Conservation (phyloP, 2,888 invertebrate genomes). For the Coecobrya sp. region DNA sequence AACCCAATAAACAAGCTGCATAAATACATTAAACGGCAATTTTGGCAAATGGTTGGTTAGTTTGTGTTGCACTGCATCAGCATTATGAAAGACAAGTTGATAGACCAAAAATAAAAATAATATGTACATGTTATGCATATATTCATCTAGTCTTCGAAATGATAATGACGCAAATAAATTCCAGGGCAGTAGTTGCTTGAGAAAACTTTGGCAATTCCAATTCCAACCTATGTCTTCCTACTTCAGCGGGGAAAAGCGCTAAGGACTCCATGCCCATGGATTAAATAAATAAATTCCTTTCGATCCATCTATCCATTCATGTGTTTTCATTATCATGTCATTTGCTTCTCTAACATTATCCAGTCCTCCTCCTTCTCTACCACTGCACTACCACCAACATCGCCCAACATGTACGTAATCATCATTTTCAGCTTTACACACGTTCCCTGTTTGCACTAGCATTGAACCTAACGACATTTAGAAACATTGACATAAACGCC, state of each 20-base stretch:
- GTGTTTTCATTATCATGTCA: conserved; percentile 38
- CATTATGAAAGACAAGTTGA: neutral
- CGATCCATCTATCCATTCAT: conserved; percentile 34
- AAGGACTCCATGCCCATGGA: neutral
- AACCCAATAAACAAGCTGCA: conserved; percentile 24
- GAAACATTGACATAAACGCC: neutral
- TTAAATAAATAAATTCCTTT: conserved; percentile 45
- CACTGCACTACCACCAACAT: neutral
- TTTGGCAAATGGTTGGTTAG: conserved; percentile 31
- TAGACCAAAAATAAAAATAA: conserved; percentile 19
- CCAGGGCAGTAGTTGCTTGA: neutral
- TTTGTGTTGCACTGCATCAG: conserved; percentile 3
- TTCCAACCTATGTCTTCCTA: conserved; percentile 8
- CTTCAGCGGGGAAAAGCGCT: neutral
- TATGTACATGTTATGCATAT: neutral
- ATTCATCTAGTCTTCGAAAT: neutral
- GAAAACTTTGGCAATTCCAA: conserved; percentile 45
- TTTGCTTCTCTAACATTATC: neutral
- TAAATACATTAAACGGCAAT: conserved; percentile 51
- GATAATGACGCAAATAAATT: conserved; percentile 53
- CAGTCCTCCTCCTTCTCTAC: conserved; percentile 10
- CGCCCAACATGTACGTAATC: neutral
- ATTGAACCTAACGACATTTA: neutral
- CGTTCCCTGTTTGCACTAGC: neutral
- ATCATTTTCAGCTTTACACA: neutral